These are phyloP conservation scores for Liasis olivaceus DNA, from an alignment of 2,797 vertebrate genomes.

Conservation along the genomic window DNA sequence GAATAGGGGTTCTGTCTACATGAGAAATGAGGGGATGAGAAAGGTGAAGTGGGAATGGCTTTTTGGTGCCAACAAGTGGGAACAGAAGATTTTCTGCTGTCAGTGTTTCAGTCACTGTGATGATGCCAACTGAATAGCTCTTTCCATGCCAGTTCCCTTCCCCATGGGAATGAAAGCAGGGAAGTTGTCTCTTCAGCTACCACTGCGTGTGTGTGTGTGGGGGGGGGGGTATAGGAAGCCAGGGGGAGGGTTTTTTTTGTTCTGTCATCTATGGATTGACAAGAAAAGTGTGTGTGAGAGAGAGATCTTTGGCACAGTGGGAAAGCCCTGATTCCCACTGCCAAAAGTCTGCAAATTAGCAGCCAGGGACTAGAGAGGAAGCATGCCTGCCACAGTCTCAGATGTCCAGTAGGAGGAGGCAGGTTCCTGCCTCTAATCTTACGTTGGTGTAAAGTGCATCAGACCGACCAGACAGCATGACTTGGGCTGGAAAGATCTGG, in stretches of 20 bases:
- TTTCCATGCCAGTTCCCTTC: background rate
- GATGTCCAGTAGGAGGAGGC: background rate
- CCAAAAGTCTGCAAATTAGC: background rate
- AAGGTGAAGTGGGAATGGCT: background rate
- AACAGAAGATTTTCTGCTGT: background rate
- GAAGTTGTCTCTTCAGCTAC: background rate
- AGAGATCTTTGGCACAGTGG: background rate
- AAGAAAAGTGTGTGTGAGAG: too few relatives aligned
- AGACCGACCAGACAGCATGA: background rate
- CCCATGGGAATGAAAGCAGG: background rate
- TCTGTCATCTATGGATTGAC: background rate
- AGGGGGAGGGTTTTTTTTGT: background rate
- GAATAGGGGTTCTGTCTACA: background rate
- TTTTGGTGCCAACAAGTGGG: background rate
- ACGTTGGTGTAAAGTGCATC: too few relatives aligned
- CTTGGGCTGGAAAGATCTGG: background rate
- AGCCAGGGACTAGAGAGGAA: background rate
- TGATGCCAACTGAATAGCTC: background rate
- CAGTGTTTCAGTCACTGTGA: background rate
- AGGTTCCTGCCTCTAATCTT: background rate
- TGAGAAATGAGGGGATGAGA: slow-evolving; percentile 23
- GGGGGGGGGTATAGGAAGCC: background rate
- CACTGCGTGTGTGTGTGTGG: too few relatives aligned
- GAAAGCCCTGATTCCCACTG: background rate
- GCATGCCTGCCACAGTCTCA: background rate